Evolutionary conservation across 1,140 invertebrate genomes (phyloP).

Genomic region (Ceratitis capitata): DNA sequence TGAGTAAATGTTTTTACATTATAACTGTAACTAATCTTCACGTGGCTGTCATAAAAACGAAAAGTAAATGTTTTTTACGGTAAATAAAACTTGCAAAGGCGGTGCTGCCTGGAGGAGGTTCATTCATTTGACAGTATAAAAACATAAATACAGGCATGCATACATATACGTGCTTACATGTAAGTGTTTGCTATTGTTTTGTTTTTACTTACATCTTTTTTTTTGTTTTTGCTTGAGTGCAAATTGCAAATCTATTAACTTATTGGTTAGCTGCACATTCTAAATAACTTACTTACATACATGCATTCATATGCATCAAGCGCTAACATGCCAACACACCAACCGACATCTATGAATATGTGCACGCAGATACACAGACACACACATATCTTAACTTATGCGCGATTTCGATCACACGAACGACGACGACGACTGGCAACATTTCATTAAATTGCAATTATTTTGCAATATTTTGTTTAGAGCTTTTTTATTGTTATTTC

Average conservation of each 20-base stretch:
- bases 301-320: not conserved
- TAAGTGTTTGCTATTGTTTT: too few species aligned
- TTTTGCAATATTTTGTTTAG: constrained; percentile 34
- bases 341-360: not conserved
- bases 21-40: constrained; percentile 20
- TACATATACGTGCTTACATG: not conserved
- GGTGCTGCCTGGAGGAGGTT: constrained; percentile 6
- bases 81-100: not conserved
- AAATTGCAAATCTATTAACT: not conserved
- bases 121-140: not conserved
- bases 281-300: not conserved
- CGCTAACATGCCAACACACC: not conserved
- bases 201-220: too few species aligned
- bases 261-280: not conserved
- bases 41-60: not conserved
- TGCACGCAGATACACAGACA: not conserved
- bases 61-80: too few species aligned
- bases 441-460: constrained; percentile 37
- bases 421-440: too few species aligned
- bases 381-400: not conserved
- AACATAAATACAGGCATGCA: not conserved
- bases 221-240: not conserved
- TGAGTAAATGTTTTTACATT: too few species aligned
- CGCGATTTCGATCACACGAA: constrained; percentile 21
- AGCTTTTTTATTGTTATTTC: too few species aligned